Evolutionary conservation across 1,140 invertebrate species (phyloP), one percentile per base, ranked within the genome.

Genomic region (Drosophila kepulauana): DNA sequence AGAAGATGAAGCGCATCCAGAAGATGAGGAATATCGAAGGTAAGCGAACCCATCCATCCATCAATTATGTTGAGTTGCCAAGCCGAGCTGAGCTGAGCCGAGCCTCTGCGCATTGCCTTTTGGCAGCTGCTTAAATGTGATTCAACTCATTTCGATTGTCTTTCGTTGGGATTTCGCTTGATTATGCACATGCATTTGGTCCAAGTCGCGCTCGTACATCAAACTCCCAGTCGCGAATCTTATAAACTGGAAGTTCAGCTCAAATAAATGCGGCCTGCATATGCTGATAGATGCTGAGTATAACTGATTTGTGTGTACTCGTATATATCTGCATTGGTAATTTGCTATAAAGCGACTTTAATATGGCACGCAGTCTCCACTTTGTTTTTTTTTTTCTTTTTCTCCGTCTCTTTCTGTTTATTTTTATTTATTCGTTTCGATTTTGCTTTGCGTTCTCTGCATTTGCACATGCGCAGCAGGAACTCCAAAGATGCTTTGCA

Each of bases 261-360:
- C 65, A 58, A 79, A 88, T 87, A 80, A 84, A 89, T 82, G 66
- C 70, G 70, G 74, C 49, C 78, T 58, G 80, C 81, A 48, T 79
- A 86, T 78, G 81, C 77, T 89, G 84, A 87, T 89, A 65, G 84
- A 84, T 88, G 69, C 77, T 64, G 76, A 67, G 80, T 88, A 88
- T 87, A 87, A 88, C 84, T 84, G 85, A 88, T 88, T 84, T 88
- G 85, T 89, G 80, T 88, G 84, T 82, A 79, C 70, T 46, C 70
- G 72, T 77, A 65, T 80, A 69, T 68, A 89, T 89, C 85, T 89
- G 85, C 84, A 89, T 89, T 89, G 86, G 86, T 89, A 89, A 89
- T 89, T 81, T 85, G 66, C 63, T 89, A 78, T 78, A 81, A 75
- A 75, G 58, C 78, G 78, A 81, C 81, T 85, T 81, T 90, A 89